phyloP scores from a whole-genome alignment of 2,113 vertebrate genomes.

The Eulemur rufifrons region DNA sequence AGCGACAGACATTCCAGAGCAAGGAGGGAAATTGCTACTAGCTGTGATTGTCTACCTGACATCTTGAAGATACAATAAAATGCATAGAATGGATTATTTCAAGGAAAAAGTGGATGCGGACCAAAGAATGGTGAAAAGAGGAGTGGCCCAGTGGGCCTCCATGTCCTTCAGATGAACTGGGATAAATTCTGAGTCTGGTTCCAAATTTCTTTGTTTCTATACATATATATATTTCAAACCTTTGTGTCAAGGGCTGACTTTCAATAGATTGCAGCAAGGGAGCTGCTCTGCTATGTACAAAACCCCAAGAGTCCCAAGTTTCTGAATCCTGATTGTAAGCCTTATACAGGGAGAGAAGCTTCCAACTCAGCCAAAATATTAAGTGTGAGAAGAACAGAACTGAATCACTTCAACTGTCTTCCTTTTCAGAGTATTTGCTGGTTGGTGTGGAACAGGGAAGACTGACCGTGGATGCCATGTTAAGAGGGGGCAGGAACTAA shows the following conservation, averaged over 20 bases:
- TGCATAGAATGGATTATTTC: not conserved
- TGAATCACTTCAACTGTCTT: not conserved
- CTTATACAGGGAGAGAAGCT: not conserved
- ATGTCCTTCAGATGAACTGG: not conserved
- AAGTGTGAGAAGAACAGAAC: not conserved
- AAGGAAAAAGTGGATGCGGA: not conserved
- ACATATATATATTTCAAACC: not conserved
- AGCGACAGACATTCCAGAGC: conserved; percentile 4
- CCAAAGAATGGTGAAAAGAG: not conserved
- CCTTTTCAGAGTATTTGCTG: not conserved
- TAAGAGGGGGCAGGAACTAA: not conserved
- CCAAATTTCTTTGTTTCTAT: not conserved
- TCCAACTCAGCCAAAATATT: not conserved
- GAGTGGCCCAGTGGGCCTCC: not conserved
- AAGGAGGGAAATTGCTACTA: not conserved
- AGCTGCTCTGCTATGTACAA: not conserved
- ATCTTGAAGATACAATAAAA: conserved; percentile 9
- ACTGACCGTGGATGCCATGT: no score
- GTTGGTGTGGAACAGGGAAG: not conserved
- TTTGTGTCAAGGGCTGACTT: not conserved
- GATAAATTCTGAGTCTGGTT: not conserved
- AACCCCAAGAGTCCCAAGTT: not conserved
- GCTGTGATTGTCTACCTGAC: not conserved
- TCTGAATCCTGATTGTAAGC: not conserved
- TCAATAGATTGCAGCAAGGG: not conserved